Conservation (phyloP, 2,797 vertebrate species). For the Halcyon badia region DNA sequence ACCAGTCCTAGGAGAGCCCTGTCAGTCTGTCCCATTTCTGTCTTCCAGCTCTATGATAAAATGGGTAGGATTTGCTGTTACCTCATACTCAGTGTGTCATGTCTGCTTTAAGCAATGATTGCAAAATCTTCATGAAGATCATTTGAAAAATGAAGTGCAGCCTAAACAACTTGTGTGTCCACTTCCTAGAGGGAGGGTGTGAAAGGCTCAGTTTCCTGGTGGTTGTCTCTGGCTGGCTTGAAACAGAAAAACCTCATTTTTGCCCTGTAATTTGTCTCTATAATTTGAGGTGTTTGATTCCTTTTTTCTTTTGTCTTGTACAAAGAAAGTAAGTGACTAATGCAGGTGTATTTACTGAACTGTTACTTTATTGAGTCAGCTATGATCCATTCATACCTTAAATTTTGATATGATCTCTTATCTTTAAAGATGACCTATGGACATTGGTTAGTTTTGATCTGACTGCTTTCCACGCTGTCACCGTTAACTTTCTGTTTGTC, state of each 20-base stretch:
- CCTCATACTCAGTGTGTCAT: background rate
- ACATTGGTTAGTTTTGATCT: background rate
- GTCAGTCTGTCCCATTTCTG: background rate
- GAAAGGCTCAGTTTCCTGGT: background rate
- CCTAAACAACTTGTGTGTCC: background rate
- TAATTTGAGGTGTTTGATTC: background rate
- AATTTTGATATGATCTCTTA: background rate
- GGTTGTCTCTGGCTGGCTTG: background rate
- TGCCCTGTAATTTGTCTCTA: background rate
- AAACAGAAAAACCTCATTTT: background rate
- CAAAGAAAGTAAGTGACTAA: background rate
- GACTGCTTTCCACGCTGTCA: background rate
- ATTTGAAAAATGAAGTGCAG: background rate
- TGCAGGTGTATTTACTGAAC: background rate
- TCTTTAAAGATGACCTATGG: background rate
- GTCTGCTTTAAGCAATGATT: background rate
- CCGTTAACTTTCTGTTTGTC: background rate
- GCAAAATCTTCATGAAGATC: background rate
- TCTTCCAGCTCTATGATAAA: background rate
- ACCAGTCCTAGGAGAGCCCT: background rate
- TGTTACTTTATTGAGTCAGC: background rate
- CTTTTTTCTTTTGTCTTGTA: background rate
- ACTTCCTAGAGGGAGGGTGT: background rate
- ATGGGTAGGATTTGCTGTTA: background rate
- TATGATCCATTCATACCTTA: background rate